These are phyloP conservation scores for Onthophagus taurus DNA, from an alignment of 1,140 invertebrate genomes.

Conservation along the genomic window DNA sequence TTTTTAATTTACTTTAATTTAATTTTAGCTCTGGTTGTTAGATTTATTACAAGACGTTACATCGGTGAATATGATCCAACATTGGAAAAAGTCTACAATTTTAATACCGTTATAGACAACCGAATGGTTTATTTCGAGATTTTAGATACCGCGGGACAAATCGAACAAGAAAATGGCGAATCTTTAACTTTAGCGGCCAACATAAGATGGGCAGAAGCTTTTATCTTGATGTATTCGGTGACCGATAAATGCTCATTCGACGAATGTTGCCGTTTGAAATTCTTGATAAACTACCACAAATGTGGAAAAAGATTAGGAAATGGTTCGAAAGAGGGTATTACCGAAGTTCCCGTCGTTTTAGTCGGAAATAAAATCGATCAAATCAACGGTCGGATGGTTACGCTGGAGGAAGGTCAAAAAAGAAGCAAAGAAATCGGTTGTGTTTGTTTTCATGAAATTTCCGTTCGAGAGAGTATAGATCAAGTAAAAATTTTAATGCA, in stretches of 20 bases:
- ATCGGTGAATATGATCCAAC: too few relatives aligned
- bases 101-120: too few relatives aligned
- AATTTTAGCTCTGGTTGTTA: too few relatives aligned
- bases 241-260: constrained; percentile 78
- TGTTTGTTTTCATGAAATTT: constrained; percentile 74
- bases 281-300: constrained; percentile 70
- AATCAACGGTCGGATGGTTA: constrained; percentile 65
- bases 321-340: constrained; percentile 29
- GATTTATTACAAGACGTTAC: too few relatives aligned
- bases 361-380: constrained; percentile 77
- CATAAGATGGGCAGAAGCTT: constrained; percentile 75
- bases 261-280: constrained; percentile 69
- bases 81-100: too few relatives aligned
- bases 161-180: too few relatives aligned
- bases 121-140: too few relatives aligned
- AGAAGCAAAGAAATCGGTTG: constrained; percentile 69
- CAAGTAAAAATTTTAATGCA: too few relatives aligned
- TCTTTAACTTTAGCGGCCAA: constrained; percentile 61
- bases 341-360: constrained; percentile 62
- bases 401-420: constrained; percentile 56
- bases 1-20: too few relatives aligned
- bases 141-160: too few relatives aligned
- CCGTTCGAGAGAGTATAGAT: constrained; percentile 69
- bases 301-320: constrained; percentile 50
- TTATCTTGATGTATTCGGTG: constrained; percentile 75